These are phyloP conservation scores for Atta colombica DNA, from an alignment of 1,140 invertebrate genomes.

Conservation along the genomic window DNA sequence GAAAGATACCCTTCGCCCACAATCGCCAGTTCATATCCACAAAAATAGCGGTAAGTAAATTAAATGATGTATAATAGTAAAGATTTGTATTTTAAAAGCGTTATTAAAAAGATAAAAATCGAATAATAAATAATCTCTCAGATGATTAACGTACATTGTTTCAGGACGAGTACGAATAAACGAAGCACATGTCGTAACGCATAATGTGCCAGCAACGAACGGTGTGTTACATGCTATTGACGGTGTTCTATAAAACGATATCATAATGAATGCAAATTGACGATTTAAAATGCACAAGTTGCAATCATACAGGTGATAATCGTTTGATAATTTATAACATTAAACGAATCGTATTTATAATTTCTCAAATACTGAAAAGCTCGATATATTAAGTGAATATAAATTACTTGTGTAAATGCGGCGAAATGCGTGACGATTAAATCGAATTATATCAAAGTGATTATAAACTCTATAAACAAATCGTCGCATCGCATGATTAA, in stretches of 20 bases:
- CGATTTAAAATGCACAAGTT: conserved; percentile 14
- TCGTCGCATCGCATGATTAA: neutral
- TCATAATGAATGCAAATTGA: conserved; percentile 14
- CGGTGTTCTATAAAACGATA: conserved; percentile 88
- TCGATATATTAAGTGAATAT: neutral
- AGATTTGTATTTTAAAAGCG: neutral
- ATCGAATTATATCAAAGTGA: conserved; percentile 7
- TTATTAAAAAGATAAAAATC: conserved; percentile 16
- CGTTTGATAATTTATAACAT: neutral
- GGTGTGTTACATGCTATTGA: conserved; percentile 96
- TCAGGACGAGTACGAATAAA: conserved; percentile 94
- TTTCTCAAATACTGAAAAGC: neutral
- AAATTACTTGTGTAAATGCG: conserved; percentile 7
- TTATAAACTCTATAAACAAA: neutral
- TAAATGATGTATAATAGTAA: neutral
- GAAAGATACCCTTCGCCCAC: conserved; percentile 90
- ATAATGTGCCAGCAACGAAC: conserved; percentile 95
- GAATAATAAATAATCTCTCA: neutral
- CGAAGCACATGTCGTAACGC: conserved; percentile 91
- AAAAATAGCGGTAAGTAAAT: conserved; percentile 91
- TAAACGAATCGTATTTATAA: conserved; percentile 5
- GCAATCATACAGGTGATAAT: conserved; percentile 39
- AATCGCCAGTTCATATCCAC: conserved; percentile 89
- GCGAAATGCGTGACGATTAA: neutral
- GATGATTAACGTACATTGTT: conserved; percentile 56